Evolutionary conservation across 2,797 vertebrate species (phyloP).

Genomic region (Heterohyrax brucei): DNA sequence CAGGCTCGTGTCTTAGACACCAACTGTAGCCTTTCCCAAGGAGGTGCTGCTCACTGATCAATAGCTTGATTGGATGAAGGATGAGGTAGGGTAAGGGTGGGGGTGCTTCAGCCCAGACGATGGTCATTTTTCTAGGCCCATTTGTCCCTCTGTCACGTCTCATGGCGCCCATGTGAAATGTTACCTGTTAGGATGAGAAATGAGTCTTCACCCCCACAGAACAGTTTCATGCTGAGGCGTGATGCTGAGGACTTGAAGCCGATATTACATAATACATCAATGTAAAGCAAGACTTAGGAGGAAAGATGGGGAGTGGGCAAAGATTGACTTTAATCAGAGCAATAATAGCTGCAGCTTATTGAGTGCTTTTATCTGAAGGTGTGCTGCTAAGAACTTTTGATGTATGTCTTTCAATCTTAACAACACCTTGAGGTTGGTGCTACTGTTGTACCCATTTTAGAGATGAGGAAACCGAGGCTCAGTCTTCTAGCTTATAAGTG

Average conservation of each 20-base stretch:
- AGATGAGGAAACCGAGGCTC: slow-evolving; percentile 32
- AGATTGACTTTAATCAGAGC: not conserved
- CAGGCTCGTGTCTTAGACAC: slow-evolving; percentile 60
- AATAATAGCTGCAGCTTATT: not conserved
- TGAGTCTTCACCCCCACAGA: slow-evolving; percentile 40
- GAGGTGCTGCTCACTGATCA: slow-evolving; percentile 44
- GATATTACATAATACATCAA: not conserved
- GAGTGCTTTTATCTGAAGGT: not conserved
- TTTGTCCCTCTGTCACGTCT: slow-evolving; percentile 2
- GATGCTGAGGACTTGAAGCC: not conserved
- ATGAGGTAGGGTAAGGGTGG: not conserved
- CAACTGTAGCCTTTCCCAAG: slow-evolving; percentile 65
- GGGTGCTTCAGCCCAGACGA: not conserved
- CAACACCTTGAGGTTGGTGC: not conserved
- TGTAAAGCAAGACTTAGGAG: not conserved
- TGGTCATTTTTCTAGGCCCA: slow-evolving; percentile 67
- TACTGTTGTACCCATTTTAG: not conserved
- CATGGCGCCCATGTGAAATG: slow-evolving; percentile 27
- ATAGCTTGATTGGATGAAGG: slow-evolving; percentile 78
- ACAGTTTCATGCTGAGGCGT: not conserved
- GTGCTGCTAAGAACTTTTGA: not conserved
- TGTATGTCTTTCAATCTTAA: not conserved
- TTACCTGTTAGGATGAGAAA: slow-evolving; percentile 79
- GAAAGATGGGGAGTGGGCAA: not conserved
- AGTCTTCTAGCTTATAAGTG: not conserved